A percentile compares a stretch with the other conserved stretches of the same genome.
Conservation (phyloP, 1,140 invertebrate species). For the Lepidurus couesii region DNA sequence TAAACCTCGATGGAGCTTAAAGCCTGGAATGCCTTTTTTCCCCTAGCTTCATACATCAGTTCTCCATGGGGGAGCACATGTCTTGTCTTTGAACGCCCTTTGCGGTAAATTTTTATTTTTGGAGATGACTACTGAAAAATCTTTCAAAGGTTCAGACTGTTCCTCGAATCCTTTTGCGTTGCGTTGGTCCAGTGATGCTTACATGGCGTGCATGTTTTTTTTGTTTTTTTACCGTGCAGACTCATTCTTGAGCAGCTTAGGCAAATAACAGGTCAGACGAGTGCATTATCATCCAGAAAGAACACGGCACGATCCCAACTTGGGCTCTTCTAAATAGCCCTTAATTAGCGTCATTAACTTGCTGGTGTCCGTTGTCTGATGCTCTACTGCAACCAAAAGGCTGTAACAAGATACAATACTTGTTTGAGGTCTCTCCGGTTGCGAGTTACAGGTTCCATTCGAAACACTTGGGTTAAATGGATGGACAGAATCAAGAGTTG, state of each 20-base stretch:
- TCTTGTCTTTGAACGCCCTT: background rate
- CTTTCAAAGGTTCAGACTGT: background rate
- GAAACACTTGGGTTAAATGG: too few species aligned
- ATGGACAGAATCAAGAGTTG: too few species aligned
- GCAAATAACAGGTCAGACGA: conserved; percentile 18
- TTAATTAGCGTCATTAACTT: conserved; percentile 22
- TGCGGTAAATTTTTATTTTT: conserved; percentile 5
- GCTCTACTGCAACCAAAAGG: background rate
- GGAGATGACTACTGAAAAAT: background rate
- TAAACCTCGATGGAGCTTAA: too few species aligned
- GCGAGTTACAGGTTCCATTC: background rate
- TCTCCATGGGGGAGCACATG: background rate
- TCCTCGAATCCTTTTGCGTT: background rate
- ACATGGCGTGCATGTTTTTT: background rate
- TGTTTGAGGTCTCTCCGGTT: background rate
- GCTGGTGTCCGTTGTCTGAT: conserved; percentile 4
- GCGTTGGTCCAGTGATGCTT: background rate
- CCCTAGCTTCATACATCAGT: too few species aligned
- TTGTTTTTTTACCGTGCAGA: background rate
- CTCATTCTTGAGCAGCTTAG: background rate
- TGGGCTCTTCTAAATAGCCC: background rate
- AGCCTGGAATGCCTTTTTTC: too few species aligned
- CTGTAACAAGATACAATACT: background rate
- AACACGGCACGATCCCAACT: conserved; percentile 11
- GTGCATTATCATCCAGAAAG: conserved; percentile 1